Evolutionary conservation across 2,113 vertebrate genomes (phyloP).

Genomic region (Andinoacara biseriatus): DNA sequence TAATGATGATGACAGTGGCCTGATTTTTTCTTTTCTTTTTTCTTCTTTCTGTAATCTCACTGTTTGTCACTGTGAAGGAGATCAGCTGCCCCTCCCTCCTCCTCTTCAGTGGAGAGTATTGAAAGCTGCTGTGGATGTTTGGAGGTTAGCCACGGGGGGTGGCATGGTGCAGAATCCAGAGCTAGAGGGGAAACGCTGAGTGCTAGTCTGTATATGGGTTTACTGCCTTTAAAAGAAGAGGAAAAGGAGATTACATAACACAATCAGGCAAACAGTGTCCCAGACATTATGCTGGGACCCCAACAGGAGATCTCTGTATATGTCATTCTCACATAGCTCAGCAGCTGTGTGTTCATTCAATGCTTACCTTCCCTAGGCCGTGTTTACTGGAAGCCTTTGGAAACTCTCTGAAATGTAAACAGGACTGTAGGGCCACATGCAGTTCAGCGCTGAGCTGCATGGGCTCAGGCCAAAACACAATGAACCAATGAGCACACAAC

Average conservation of each 20-base stretch:
- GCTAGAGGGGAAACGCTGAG: constrained; percentile 29
- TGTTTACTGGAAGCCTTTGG: constrained; percentile 67
- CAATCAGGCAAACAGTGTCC: constrained; percentile 40
- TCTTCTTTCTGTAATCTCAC: constrained; percentile 47
- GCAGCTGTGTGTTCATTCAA: constrained; percentile 45
- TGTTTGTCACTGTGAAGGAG: constrained; percentile 48
- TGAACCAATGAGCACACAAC: constrained; percentile 32
- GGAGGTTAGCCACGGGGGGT: constrained; percentile 55
- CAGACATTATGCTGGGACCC: constrained; percentile 30
- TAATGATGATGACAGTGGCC: constrained; percentile 78
- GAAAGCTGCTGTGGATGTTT: constrained; percentile 57
- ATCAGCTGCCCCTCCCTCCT: constrained; percentile 35
- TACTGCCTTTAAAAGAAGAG: constrained; percentile 52
- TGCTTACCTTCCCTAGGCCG: constrained; percentile 50
- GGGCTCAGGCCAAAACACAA: constrained; percentile 23
- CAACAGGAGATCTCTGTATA: constrained; percentile 32
- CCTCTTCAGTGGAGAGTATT: constrained; percentile 30
- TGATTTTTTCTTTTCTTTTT: constrained; percentile 57
- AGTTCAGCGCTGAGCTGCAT: constrained; percentile 47
- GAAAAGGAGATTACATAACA: constrained; percentile 59
- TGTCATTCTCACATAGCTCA: constrained; percentile 38
- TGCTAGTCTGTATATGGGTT: constrained; percentile 42
- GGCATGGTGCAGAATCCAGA: constrained; percentile 27
- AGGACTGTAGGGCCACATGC: constrained; percentile 52
- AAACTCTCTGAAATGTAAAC: constrained; percentile 74